phyloP scores from a whole-genome alignment of 2,797 vertebrate species.

The Helicolenus hilgendorfi region DNA sequence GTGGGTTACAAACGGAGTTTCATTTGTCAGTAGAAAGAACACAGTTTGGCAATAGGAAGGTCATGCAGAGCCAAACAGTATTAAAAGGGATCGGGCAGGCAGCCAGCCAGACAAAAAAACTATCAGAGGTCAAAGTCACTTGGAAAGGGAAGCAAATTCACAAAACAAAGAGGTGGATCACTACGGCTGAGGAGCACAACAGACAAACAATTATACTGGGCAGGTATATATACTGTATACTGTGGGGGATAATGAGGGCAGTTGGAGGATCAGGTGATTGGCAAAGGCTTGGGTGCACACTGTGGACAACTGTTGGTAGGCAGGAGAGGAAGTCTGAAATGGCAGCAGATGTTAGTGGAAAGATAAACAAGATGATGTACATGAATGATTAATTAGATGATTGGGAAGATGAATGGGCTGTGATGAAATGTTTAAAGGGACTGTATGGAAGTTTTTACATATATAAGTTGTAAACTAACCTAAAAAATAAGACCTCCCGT shows the following conservation, averaged over 20 bases:
- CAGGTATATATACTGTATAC: background rate
- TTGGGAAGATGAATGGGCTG: background rate
- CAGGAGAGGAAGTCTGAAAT: background rate
- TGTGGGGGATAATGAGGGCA: background rate
- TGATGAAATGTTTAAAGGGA: background rate
- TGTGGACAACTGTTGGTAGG: background rate
- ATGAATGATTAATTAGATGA: background rate
- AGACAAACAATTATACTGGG: background rate
- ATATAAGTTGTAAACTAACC: no score
- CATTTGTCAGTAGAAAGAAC: background rate
- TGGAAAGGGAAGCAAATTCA: background rate
- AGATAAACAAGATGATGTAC: background rate
- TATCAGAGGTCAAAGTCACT: background rate
- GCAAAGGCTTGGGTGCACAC: background rate
- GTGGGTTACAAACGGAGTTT: background rate
- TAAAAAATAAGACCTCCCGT: no score
- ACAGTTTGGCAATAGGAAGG: background rate
- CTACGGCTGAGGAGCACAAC: background rate
- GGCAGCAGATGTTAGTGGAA: background rate
- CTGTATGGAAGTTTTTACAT: background rate
- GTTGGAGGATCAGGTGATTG: background rate
- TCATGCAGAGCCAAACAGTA: background rate
- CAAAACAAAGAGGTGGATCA: background rate
- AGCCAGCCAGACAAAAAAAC: background rate
- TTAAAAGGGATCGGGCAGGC: background rate